Base-by-base conservation (phyloP, 2,797 vertebrate genomes). In the Amblyraja radiata region DNA sequence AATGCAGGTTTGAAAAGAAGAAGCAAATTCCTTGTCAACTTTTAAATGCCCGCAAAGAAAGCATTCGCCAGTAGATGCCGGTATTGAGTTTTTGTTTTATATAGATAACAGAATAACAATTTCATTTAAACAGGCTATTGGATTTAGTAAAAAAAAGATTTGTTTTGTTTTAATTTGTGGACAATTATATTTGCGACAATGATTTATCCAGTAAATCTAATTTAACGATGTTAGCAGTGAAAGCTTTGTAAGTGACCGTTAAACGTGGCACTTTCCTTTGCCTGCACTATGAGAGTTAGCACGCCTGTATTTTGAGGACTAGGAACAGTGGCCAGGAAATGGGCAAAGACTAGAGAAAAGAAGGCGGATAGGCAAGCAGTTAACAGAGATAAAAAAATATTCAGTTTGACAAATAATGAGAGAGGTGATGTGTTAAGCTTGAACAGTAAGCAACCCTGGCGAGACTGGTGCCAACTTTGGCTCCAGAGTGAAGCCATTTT, bases 1-100 rank as follows among this genome's bases (percentile, higher is more conserved):
- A 90, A 36, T 23, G 90, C 13, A 28, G 71, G 39, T 25, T 14
- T 39, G 36, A 71, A 92, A 68, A 68, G 90, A n/a, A 71, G 23
- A 76, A 76, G 32, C 73, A 58, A 92, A 74, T 92, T 76, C 14
- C 39, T 39, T 54, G 73, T 76, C 23, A 92, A 74, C 25, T 13
- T 74, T n/a, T 92, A 11, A 74, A 92, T 58, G 71, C 39, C 13
- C 1, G 39, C 68, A 46, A 74, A 39, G 90, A 73, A 73, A 76
- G 25, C 90, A 92, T 54, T 76, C 71, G 39, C 90, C 90, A 92
- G 90, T 92, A 92, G 90, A 76, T 92, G 90, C 71, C 36, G 71
- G 73, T 92, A 74, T 92, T 92, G 71, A 74, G 90, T 74, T 92
- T 92, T 92, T 54, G 23, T 28, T 88, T 92, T 74, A 23, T n/a